These are phyloP conservation scores for Masnerella sp. DNA, from an alignment of 2,888 invertebrate genomes.

Conservation along the genomic window DNA sequence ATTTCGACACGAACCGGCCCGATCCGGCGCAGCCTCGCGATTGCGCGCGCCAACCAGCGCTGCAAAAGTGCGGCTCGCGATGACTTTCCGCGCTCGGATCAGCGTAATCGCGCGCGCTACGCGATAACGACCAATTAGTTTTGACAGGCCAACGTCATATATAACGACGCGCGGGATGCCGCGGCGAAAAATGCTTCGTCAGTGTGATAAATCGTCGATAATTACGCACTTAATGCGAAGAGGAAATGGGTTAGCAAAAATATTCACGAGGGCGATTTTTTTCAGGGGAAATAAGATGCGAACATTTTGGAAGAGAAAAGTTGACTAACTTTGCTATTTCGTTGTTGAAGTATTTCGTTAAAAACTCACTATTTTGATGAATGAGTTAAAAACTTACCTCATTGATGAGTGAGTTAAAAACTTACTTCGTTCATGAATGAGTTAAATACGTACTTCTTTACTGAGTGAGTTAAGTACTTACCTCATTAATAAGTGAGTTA, in stretches of 20 bases:
- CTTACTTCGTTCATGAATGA: too few species aligned
- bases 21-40: slow-evolving; percentile 10
- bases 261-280: too few species aligned
- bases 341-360: too few species aligned
- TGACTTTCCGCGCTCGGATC: slow-evolving; percentile 49
- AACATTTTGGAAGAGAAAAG: too few species aligned
- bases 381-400: too few species aligned
- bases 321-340: too few species aligned
- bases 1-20: slow-evolving; percentile 25
- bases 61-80: slow-evolving; percentile 30
- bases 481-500: too few species aligned
- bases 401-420: too few species aligned
- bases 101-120: slow-evolving; percentile 34
- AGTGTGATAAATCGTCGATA: slow-evolving; percentile 50
- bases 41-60: slow-evolving; percentile 22
- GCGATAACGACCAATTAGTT: slow-evolving; percentile 43
- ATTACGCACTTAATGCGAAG: slow-evolving; percentile 36
- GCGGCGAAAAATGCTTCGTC: slow-evolving; percentile 35
- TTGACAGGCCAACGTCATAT: slow-evolving; percentile 38
- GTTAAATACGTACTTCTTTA: too few species aligned
- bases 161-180: slow-evolving; percentile 28
- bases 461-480: too few species aligned
- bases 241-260: slow-evolving; percentile 18
- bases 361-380: too few species aligned
- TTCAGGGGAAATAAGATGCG: too few species aligned